A percentile compares a stretch with the other conserved stretches of the same genome.
Evolutionary conservation across 2,888 invertebrate species (phyloP).

Genomic region (Nemapogon koenigi): DNA sequence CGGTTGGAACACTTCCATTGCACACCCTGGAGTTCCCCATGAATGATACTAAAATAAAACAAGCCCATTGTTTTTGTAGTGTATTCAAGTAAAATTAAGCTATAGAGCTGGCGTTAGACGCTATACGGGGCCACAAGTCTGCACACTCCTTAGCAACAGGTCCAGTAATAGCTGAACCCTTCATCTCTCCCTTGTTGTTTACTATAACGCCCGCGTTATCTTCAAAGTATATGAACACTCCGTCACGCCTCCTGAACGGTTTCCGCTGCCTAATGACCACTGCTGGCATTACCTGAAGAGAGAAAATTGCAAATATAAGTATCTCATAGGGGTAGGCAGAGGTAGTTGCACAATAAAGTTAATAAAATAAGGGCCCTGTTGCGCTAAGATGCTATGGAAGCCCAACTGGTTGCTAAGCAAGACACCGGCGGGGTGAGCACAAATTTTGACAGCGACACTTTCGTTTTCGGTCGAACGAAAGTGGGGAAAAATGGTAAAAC

Average conservation of each 20-base stretch:
- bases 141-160: constrained; percentile 99
- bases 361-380: no score
- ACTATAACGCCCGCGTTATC: constrained; percentile 99
- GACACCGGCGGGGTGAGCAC: no score
- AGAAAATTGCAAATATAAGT: no score
- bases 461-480: no score
- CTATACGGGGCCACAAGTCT: constrained; percentile 99
- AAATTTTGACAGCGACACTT: no score
- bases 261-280: constrained; percentile 98
- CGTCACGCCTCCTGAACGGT: constrained; percentile 98
- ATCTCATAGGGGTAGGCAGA: no score
- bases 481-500: no score
- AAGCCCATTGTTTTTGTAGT: not conserved
- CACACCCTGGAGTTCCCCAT: no score
- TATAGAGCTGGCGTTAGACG: constrained; percentile 98
- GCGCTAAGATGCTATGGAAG: no score
- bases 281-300: constrained; percentile 92
- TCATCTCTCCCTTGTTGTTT: constrained; percentile 99
- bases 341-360: no score
- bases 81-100: constrained; percentile 64
- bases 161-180: constrained; percentile 98
- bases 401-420: no score
- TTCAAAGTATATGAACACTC: constrained; percentile 98
- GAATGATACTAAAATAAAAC: not conserved
- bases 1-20: no score